Evolutionary conservation across 2,797 vertebrate species (phyloP), one percentile per base, ranked within the genome.

Genomic region (Enteromius viviparus): DNA sequence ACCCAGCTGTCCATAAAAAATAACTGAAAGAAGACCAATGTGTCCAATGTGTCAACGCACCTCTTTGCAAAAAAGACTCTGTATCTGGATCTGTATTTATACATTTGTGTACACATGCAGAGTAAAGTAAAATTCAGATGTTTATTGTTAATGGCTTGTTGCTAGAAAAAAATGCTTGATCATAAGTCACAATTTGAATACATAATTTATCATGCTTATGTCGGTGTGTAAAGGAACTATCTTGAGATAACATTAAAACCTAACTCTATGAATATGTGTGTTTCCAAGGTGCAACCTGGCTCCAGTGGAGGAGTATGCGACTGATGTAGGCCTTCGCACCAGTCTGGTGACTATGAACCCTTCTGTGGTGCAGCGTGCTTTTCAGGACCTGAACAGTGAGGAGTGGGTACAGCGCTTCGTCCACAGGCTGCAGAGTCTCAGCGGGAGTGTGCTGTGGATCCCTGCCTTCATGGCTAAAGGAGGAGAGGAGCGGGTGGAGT

Each of bases 341-440:
- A 95, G 96, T 90, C 90, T 99, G 91, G 97, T 99, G 90, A 99
- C 97, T 2, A 99, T 99, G 98, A 99, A 99, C 91, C 98, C 97
- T 0, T 99, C 97, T 0, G 97, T 99, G 91, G 96, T 99, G 87
- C 97, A 99, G 85, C 94, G 98, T 4, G 97, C 97, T 87, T 99
- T 99, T 17, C 97, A 96, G 91, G 98, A 99, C 92, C 91, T 99
- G 90, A 95, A 96, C 84, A 97, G 94, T 0, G 94, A 96, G 19
- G 96, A 96, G 0, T 98, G 97, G 97, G 91, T 94, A 85, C 95
- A 95, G 78, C 97, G 96, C 79, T 95, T 99, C 87, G 88, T 98
- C 75, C 96, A 92, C 62, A 95, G 97, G 3, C 95, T 99, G 2
- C 95, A 92, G 49, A 94, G 94, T 88, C 96, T 99, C 81, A 95